Conservation (phyloP, 1,140 invertebrate species). For the Caligus rogercresseyi region DNA sequence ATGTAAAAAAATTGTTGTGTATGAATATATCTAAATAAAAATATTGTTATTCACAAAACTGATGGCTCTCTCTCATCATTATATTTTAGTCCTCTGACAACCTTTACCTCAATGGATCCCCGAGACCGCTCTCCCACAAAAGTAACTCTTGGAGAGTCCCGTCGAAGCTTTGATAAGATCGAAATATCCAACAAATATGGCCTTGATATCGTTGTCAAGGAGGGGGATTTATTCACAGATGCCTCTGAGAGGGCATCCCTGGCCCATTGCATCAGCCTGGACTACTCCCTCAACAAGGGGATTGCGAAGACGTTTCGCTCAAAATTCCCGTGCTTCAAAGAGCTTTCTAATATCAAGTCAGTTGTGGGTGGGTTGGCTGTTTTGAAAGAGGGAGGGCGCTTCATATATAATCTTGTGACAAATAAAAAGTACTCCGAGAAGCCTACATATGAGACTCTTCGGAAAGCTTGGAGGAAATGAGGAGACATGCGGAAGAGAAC, state of each 20-base stretch:
- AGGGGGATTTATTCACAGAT: slow-evolving; percentile 36
- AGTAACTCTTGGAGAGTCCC: background rate
- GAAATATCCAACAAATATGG: background rate
- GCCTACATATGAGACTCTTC: slow-evolving; percentile 29
- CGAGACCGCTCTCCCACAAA: background rate
- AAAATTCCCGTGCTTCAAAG: slow-evolving; percentile 29
- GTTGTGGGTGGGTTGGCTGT: slow-evolving; percentile 37
- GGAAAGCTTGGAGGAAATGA: slow-evolving; percentile 27
- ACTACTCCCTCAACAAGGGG: slow-evolving; percentile 42
- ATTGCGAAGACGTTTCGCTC: slow-evolving; percentile 39
- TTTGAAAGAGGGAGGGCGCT: slow-evolving; percentile 31
- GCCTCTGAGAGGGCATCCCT: slow-evolving; percentile 30
- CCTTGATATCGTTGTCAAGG: background rate
- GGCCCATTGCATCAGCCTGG: slow-evolving; percentile 44
- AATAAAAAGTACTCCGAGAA: slow-evolving; percentile 30
- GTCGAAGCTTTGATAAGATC: slow-evolving; percentile 1
- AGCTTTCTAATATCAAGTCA: slow-evolving; percentile 29
- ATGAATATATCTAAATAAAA: too few relatives aligned
- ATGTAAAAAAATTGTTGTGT: too few relatives aligned
- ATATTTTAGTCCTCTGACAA: too few relatives aligned
- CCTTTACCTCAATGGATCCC: too few relatives aligned
- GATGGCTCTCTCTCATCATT: too few relatives aligned
- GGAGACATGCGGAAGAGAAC: slow-evolving; percentile 27
- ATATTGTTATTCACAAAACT: too few relatives aligned
- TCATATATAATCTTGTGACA: slow-evolving; percentile 38